Conservation (phyloP, 1,140 invertebrate genomes). For the Pogonus chalceus region DNA sequence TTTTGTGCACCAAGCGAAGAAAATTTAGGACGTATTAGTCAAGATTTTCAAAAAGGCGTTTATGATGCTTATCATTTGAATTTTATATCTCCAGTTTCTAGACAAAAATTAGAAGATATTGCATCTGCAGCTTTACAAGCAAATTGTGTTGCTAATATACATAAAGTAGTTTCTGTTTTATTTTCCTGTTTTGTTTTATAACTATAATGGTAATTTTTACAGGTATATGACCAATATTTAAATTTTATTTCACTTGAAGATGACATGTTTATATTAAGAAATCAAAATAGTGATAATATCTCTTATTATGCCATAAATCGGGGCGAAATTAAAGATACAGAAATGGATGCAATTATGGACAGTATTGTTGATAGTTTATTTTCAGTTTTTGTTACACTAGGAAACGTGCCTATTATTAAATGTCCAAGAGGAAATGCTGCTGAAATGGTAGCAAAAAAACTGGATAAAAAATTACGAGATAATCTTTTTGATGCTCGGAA, state of each 20-base stretch:
- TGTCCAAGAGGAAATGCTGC: constrained; percentile 94
- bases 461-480: constrained; percentile 94
- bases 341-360: constrained; percentile 93
- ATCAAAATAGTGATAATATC: constrained; percentile 81
- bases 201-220: constrained; percentile 19
- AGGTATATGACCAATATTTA: constrained; percentile 93
- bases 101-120: constrained; percentile 92
- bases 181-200: constrained; percentile 2
- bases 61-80: constrained; percentile 97
- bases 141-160: constrained; percentile 79
- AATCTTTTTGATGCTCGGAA: constrained; percentile 95
- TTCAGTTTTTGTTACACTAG: constrained; percentile 92
- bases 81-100: constrained; percentile 92
- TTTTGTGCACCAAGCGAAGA: constrained; percentile 97
- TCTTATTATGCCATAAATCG: constrained; percentile 96
- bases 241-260: constrained; percentile 98
- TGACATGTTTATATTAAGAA: constrained; percentile 89
- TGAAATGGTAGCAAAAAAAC: constrained; percentile 93
- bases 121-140: constrained; percentile 83
- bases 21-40: constrained; percentile 88
- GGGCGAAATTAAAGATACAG: constrained; percentile 88
- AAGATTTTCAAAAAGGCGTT: constrained; percentile 82
- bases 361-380: constrained; percentile 93
- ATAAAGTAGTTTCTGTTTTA: constrained; percentile 54
- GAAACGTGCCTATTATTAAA: constrained; percentile 90